phyloP scores from a whole-genome alignment of 1,140 invertebrate genomes.

The Steinernema feltiae region DNA sequence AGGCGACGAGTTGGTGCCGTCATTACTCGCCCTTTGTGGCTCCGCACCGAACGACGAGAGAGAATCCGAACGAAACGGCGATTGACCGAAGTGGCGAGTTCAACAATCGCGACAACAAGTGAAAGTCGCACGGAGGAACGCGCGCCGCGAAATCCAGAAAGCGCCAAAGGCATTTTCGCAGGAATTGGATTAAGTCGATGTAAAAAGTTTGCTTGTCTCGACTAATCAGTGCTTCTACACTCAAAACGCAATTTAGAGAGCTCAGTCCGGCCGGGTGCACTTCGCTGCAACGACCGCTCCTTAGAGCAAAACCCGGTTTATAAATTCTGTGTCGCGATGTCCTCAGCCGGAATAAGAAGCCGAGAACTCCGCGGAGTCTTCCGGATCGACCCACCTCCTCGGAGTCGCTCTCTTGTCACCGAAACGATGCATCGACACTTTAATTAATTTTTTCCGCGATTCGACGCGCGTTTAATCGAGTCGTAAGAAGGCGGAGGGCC shows the following conservation, averaged over 20 bases:
- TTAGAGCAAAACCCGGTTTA: neutral
- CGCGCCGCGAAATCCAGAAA: neutral
- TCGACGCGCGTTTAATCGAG: neutral
- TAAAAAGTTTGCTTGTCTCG: conserved; percentile 14
- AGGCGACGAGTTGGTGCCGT: neutral
- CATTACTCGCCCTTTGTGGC: neutral
- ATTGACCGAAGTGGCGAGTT: neutral
- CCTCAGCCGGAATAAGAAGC: neutral
- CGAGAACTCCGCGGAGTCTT: no score
- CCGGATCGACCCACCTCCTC: no score
- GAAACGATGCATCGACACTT: neutral
- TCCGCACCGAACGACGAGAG: neutral
- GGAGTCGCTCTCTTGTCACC: neutral
- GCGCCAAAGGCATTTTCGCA: neutral
- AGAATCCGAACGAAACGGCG: neutral
- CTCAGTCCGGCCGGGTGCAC: neutral
- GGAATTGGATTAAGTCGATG: conserved; percentile 7
- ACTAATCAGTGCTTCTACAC: conserved; percentile 7
- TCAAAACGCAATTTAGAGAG: conserved; percentile 14
- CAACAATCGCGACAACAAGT: conserved; percentile 10
- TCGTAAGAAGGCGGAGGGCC: neutral
- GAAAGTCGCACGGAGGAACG: neutral
- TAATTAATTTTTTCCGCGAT: conserved; percentile 11
- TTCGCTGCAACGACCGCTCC: neutral
- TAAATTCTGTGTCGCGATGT: neutral